Evolutionary conservation across 2,113 vertebrate species (phyloP), one percentile per base, ranked within the genome.

Genomic region (Phrynosoma platyrhinos): DNA sequence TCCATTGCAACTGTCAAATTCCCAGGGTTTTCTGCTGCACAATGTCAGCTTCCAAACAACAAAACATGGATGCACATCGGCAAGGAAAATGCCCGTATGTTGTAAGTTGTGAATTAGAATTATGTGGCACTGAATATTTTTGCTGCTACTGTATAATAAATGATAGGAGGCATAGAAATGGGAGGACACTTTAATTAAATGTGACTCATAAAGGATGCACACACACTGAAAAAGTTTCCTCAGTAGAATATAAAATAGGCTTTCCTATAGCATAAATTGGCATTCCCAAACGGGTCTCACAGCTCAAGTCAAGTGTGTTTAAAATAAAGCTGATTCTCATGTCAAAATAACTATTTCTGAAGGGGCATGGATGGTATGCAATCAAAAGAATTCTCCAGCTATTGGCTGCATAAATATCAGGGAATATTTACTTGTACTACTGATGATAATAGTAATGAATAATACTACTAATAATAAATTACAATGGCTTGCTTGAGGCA

Each of bases 181-280:
- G 47, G 36, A 55, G 32, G 18, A 55, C 27, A 12, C 62, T 18
- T 76, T 40, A 27, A 53, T 53, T 55, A 27, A 87, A 40, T 42
- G 40, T 64, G 27, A 40, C 72, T 30, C 14, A 32, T 8, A 77
- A 83, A 30, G 18, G n/a, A 87, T 47, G 5, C 7, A 47, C 7
- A 74, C 9, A 74, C 4, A 71, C 23, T 42, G 40, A 42, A 32
- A 72, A 62, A n/a, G 16, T 75, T 30, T 52, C 4, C 85, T 8
- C 32, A 8, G 47, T 62, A 16, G 21, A 30, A 58, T 75, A 87
- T 25, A 55, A 75, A 89, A 72, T 90, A 68, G 84, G 77, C 86
- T 72, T 58, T 86, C 84, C 86, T 66, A 78, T 86, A 88, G 79
- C 7, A 76, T 80, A n/a, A 91, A 83, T 74, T 89, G 75, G 52